Conservation (phyloP, 30 jellyfish, hydroid and myxozoan species). For the Cassiopea xamachana region DNA sequence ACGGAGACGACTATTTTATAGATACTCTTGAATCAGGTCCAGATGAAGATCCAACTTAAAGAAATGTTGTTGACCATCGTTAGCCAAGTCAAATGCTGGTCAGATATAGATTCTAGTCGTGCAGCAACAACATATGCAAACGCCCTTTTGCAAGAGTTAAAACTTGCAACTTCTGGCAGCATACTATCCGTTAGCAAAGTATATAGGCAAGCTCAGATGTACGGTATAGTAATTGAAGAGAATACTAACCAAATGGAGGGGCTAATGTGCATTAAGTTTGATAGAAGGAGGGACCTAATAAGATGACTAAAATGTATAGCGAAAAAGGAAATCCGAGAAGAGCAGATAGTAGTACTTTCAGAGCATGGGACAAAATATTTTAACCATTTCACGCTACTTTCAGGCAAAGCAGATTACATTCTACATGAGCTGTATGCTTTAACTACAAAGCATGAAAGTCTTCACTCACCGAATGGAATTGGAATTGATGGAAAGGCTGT, state of each 20-base stretch:
- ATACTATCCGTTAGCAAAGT: not conserved
- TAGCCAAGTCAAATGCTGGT: not conserved
- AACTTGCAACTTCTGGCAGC: not conserved
- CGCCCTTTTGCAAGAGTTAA: not conserved
- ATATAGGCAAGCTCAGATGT: not conserved
- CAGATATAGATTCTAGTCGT: not conserved
- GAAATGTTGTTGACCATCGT: not conserved
- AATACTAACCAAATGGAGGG: not conserved
- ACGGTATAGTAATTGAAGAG: not conserved
- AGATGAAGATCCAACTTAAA: not conserved
- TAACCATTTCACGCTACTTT: not conserved
- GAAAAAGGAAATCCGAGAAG: not conserved
- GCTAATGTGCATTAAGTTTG: not conserved
- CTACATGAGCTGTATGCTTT: not conserved
- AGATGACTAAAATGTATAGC: not conserved
- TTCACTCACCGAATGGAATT: not conserved
- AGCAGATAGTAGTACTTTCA: not conserved
- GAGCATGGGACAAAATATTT: not conserved
- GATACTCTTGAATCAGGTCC: no score
- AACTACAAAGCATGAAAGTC: not conserved
- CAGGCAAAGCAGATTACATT: not conserved
- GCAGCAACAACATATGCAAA: not conserved
- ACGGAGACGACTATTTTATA: not conserved
- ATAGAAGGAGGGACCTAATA: not conserved
- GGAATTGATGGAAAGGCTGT: not conserved